Evolutionary conservation across 2,888 invertebrate genomes (phyloP).

Genomic region (Cephonodes hylas): DNA sequence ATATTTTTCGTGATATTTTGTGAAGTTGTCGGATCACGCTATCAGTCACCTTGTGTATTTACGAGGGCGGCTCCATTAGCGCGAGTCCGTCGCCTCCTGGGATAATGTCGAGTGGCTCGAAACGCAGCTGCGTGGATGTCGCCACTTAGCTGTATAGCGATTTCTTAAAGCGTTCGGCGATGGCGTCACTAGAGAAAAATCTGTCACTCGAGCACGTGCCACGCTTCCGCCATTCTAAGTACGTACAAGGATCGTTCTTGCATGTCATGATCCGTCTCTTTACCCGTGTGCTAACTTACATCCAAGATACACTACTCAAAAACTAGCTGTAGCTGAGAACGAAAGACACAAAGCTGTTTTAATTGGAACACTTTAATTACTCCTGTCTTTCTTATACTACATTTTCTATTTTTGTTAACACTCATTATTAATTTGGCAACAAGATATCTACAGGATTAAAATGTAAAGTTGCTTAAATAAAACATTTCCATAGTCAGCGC

Average conservation of each 20-base stretch:
- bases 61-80: constrained; percentile 30
- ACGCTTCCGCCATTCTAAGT: constrained; percentile 37
- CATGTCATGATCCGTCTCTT: constrained; percentile 25
- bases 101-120: constrained; percentile 34
- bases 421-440: not conserved
- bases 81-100: constrained; percentile 24
- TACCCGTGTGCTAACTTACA: not conserved
- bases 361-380: not conserved
- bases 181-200: constrained; percentile 36
- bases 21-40: constrained; percentile 13
- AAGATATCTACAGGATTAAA: not conserved
- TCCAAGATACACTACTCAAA: not conserved
- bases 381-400: not conserved
- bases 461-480: not conserved
- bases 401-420: not conserved
- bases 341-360: not conserved
- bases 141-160: constrained; percentile 46
- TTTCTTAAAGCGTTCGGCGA: constrained; percentile 34
- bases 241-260: constrained; percentile 30
- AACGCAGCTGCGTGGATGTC: constrained; percentile 41
- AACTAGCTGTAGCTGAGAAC: not conserved
- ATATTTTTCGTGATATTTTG: not conserved
- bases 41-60: constrained; percentile 27
- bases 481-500: not conserved
- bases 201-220: constrained; percentile 48